phyloP scores from a whole-genome alignment of 2,113 vertebrate genomes.

The Phyllostomus discolor region DNA sequence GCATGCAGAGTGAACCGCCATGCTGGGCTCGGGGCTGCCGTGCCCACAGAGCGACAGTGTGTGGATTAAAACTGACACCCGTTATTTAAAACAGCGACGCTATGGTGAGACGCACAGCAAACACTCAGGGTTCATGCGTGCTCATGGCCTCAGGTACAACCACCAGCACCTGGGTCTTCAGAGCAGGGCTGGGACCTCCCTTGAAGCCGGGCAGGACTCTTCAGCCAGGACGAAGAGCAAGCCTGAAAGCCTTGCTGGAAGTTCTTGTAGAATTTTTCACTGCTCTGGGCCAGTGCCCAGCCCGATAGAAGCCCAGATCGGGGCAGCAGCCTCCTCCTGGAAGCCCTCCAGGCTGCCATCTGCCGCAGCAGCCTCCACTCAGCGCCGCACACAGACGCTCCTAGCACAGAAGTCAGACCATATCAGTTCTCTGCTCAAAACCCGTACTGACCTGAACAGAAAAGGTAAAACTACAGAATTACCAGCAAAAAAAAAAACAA shows the following conservation, averaged over 20 bases:
- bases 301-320: not conserved
- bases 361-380: not conserved
- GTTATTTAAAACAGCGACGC: not conserved
- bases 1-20: constrained; percentile 63
- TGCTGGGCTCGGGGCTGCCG: constrained; percentile 17
- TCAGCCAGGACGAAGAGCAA: not conserved
- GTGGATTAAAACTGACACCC: not conserved
- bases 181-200: not conserved
- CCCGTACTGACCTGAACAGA: not conserved
- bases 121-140: accelerated
- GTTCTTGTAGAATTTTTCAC: not conserved
- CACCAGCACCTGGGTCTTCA: not conserved
- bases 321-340: accelerated
- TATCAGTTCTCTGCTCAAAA: not conserved
- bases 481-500: too few relatives aligned
- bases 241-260: not conserved
- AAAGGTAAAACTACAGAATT: not conserved
- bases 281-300: accelerated
- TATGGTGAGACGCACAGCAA: not conserved
- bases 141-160: not conserved
- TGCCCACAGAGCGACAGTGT: constrained; percentile 39
- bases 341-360: too few relatives aligned
- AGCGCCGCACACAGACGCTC: not conserved
- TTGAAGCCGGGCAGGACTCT: accelerated
- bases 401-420: accelerated